A percentile compares a stretch with the other conserved stretches of the same genome.
Conservation (phyloP, 1,140 invertebrate species). For the Brachionus asplanchnoidis region DNA sequence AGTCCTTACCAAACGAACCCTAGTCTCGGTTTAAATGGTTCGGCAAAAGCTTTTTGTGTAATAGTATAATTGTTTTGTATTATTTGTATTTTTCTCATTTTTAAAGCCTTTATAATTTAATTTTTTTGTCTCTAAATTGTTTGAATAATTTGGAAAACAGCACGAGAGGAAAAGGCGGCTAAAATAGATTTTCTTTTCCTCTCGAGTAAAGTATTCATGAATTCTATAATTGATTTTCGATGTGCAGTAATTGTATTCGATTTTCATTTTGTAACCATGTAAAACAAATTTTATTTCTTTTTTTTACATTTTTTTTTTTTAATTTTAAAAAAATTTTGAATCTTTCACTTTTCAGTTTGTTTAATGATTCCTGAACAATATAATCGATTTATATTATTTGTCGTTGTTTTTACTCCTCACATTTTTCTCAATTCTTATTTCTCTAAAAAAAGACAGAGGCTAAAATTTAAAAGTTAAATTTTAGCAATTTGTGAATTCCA, state of each 20-base stretch:
- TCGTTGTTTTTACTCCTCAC: background rate
- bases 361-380: constrained; percentile 2
- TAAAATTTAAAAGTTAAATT: background rate
- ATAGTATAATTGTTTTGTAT: constrained; percentile 27
- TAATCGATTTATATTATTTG: background rate
- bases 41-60: background rate
- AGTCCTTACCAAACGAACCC: background rate
- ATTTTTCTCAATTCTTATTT: background rate
- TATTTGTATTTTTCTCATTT: constrained; percentile 18
- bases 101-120: constrained; percentile 24
- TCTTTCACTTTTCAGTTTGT: background rate
- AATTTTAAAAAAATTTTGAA: background rate
- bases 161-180: background rate
- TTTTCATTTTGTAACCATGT: background rate
- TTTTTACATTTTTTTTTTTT: background rate
- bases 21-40: constrained; percentile 1
- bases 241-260: background rate
- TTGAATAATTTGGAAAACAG: background rate
- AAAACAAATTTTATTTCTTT: background rate
- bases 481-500: background rate
- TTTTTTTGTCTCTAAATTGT: constrained; percentile 3
- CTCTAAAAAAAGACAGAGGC: background rate
- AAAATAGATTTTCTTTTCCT: background rate
- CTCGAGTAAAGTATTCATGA: background rate
- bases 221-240: background rate